Conservation (phyloP, 2,113 vertebrate species). For the Pluvialis apricaria region DNA sequence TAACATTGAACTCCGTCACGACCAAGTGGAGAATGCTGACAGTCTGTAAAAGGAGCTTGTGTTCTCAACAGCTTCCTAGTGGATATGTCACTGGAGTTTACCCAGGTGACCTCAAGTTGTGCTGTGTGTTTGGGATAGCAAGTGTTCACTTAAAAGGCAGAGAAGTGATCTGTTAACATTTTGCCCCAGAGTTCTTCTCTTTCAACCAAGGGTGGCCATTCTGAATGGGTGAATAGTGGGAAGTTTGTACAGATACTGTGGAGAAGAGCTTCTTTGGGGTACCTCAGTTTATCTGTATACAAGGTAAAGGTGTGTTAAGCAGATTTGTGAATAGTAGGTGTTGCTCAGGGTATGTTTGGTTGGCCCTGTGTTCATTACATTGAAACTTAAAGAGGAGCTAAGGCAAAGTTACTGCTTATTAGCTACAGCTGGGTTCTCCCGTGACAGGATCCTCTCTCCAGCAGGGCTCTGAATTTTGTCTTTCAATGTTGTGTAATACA, state of each 20-base stretch:
- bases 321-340: background rate
- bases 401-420: background rate
- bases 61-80: background rate
- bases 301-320: background rate
- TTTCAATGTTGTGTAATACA: background rate
- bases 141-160: background rate
- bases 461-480: background rate
- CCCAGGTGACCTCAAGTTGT: background rate
- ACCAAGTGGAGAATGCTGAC: background rate
- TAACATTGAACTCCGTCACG: background rate
- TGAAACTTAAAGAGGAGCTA: background rate
- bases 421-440: background rate
- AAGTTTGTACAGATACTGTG: background rate
- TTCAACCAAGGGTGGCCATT: background rate
- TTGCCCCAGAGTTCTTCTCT: background rate
- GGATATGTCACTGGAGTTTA: background rate
- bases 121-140: background rate
- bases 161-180: background rate
- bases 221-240: background rate
- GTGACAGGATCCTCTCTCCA: background rate
- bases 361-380: background rate
- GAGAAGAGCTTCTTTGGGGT: background rate
- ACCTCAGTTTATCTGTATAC: background rate
- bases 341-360: background rate
- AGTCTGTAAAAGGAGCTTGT: background rate